Conservation (phyloP, 2,888 invertebrate species). For the Bombylius discolor region DNA sequence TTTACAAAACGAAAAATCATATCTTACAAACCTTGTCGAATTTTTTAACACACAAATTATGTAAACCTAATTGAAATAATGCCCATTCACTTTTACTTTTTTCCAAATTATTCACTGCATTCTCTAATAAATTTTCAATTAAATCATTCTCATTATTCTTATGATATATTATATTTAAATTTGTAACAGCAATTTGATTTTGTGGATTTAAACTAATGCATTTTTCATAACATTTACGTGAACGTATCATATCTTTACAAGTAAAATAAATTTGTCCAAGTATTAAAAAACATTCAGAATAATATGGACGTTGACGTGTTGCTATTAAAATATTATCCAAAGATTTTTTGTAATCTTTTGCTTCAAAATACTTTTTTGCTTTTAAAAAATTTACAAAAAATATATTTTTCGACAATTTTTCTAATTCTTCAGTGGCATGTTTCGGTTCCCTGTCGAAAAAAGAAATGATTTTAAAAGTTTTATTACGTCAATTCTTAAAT, state of each 20-base stretch:
- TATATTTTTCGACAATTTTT: neutral
- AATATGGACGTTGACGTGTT: conserved; percentile 59
- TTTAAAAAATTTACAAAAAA: conserved; percentile 24
- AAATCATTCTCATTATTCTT: conserved; percentile 46
- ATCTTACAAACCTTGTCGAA: conserved; percentile 40
- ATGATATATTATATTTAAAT: conserved; percentile 63
- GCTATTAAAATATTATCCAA: conserved; percentile 53
- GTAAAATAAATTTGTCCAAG: conserved; percentile 62
- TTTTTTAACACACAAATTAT: conserved; percentile 60
- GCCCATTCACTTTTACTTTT: conserved; percentile 55
- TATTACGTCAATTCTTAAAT: no score
- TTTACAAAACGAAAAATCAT: neutral
- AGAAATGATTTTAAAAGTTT: neutral
- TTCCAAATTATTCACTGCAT: conserved; percentile 37
- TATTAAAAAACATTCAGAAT: conserved; percentile 58
- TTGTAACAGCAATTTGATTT: conserved; percentile 53
- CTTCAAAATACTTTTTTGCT: conserved; percentile 23
- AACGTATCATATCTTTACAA: conserved; percentile 53
- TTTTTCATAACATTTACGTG: conserved; percentile 74
- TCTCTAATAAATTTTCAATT: conserved; percentile 14
- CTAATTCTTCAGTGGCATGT: neutral
- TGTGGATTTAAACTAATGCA: conserved; percentile 58
- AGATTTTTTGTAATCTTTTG: conserved; percentile 46
- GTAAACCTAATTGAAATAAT: conserved; percentile 70
- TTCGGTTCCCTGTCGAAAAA: conserved; percentile 15